These are phyloP conservation scores for Menidia menidia DNA, from an alignment of 2,797 vertebrate species.

Conservation along the genomic window DNA sequence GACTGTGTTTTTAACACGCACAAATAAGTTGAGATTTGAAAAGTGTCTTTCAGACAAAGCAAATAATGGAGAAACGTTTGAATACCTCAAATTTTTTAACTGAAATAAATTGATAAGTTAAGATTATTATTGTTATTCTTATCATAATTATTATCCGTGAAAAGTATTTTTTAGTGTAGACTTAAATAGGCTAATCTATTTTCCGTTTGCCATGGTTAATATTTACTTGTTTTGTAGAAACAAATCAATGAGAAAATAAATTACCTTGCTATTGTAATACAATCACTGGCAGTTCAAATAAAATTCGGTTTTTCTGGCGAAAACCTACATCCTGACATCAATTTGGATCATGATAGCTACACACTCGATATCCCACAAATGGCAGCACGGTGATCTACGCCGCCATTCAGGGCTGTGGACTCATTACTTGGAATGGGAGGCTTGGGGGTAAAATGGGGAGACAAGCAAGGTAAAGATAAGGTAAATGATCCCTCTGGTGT, in stretches of 20 bases:
- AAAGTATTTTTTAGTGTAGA: no score
- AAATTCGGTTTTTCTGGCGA: slow-evolving; percentile 40
- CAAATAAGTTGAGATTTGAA: neutral
- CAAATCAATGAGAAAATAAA: no score
- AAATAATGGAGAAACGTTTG: no score
- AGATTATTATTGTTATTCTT: no score
- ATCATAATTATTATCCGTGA: no score
- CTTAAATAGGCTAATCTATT: no score
- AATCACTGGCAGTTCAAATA: slow-evolving; percentile 47
- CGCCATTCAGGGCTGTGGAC: slow-evolving; percentile 41
- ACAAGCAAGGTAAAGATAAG: slow-evolving; percentile 61
- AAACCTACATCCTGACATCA: no score
- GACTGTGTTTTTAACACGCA: neutral
- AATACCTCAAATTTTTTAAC: no score
- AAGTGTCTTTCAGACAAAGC: neutral
- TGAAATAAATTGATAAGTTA: no score
- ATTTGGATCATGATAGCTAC: slow-evolving; percentile 7
- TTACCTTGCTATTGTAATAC: slow-evolving; percentile 32
- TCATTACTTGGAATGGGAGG: slow-evolving; percentile 58
- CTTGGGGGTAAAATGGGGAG: slow-evolving; percentile 59
- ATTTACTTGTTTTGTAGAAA: no score
- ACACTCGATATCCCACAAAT: slow-evolving; percentile 58
- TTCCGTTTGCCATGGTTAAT: no score
- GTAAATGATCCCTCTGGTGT: slow-evolving; percentile 70
- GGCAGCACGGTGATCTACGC: slow-evolving; percentile 43